Base-by-base conservation (phyloP, 2,888 invertebrate species). In the Zelleria hepariella region DNA sequence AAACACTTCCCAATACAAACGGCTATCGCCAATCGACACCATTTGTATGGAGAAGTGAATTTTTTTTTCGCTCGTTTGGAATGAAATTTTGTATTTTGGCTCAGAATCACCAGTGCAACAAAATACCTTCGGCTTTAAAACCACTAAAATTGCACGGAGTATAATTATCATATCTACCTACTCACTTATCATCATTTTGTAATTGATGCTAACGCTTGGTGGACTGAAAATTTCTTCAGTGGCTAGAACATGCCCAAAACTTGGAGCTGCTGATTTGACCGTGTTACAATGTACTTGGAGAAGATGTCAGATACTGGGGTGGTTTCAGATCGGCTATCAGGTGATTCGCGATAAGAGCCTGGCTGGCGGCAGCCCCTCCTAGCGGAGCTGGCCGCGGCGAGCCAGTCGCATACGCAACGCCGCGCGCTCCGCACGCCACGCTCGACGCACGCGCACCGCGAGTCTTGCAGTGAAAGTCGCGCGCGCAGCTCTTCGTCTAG, bases 401-500 rank as follows among this genome's bases (percentile, higher is more conserved):
- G 59, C 72, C 82, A 86, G 86, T 86, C 79, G 74, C 75, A 78
- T 63, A 77, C 74, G 67, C 68, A 75, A 72, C 81, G 82, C 74
- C 80, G 83, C 75, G 77, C 78, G 77, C 77, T n/a, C 10, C 25
- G 54, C 70, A 73, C 80, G 80, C 82, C 32, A 82, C 86, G 86
- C 75, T 63, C 62, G 65, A 68, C 72, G 71, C 68, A 69, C 71
- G 78, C 73, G 75, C 77, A 71, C 74, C 77, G 78, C 73, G 75
- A 71, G 66, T 56, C 68, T 59, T 72, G 70, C 75, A 86, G 86
- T 86, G 86, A 86, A 87, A 87, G 85, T 84, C 78, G 80, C 84
- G 82, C 78, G 80, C 81, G 78, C 80, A 80, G 73, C 76, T 84
- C 82, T 84, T 84, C 85, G 81, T 85, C 82, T 86, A 86, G 84